Evolutionary conservation across 2,888 invertebrate genomes (phyloP), one percentile per base, ranked within the genome.

Genomic region (Orgyia antiqua): DNA sequence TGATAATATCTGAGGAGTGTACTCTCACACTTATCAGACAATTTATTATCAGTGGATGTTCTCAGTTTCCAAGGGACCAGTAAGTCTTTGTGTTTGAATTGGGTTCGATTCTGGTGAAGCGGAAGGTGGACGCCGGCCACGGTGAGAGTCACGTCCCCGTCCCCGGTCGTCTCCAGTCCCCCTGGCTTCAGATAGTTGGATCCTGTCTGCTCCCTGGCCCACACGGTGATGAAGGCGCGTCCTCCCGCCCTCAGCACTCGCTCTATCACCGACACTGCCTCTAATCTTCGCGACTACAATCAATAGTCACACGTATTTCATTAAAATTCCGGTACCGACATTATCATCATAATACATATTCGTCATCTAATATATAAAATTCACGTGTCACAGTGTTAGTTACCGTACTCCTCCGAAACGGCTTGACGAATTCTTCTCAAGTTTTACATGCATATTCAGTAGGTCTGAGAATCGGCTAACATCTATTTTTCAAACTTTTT

Each of bases 31-130:
- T 67, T 47, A 21, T 62, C 51, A 1, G 77, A 65, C 9, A 71
- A 39, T 36, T 78, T 76, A 12, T 72, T 59, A n/a, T 66, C 58
- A 0, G 58, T 51, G 0, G 62, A 38, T 5, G 52, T 52, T 19
- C 73, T 92, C 21, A 93, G 75, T 61, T 95, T 95, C 99, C 99
- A 99, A 0, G 99, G 99, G 0, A 99, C 99, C 17, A 99, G 86
- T 38, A 99, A 75, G 74, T 99, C 99, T 48, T 93, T 93, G 52
- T 96, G 91, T 56, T 90, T 88, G 73, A 99, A 99, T 57, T 94
- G 91, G 0, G 96, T 97, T 34, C 97, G 88, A 67, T 98, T 98
- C 28, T 92, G 91, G 67, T 99, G 99, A 10, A 99, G 88, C 0
- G 95, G 94, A 9, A 96, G 74, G 10, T 58, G 61, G 0, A 86